Evolutionary conservation across 1,140 invertebrate genomes (phyloP).

Genomic region (Heterodera schachtii): DNA sequence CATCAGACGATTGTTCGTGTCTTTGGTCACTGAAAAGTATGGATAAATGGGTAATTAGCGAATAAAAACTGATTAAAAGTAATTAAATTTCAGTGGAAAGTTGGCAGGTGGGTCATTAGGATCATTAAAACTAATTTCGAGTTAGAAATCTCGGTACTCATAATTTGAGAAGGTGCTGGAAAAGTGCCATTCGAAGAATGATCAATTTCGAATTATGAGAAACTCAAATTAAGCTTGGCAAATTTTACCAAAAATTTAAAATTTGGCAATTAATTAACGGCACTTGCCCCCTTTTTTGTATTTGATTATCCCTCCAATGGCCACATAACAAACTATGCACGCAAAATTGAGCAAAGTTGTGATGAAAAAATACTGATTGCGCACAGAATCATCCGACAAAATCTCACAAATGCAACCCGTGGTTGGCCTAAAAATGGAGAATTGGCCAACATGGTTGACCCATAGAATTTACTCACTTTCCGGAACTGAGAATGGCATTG

Average conservation of each 20-base stretch:
- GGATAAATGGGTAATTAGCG: background rate
- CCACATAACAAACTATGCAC: slow-evolving; percentile 10
- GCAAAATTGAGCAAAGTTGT: slow-evolving; percentile 9
- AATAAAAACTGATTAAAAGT: background rate
- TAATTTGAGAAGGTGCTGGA: no score
- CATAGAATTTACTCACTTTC: background rate
- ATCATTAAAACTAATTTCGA: no score
- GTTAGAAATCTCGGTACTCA: no score
- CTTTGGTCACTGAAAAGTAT: slow-evolving; percentile 10
- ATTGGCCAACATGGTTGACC: background rate
- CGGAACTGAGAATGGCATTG: slow-evolving; percentile 3
- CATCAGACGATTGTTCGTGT: slow-evolving; percentile 23
- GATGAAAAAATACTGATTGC: background rate
- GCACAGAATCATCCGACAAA: background rate
- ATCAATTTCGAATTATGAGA: background rate
- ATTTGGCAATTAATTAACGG: background rate
- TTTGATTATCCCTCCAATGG: slow-evolving; percentile 8
- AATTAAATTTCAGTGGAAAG: no score
- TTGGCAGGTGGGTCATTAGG: no score
- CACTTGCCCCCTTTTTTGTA: slow-evolving; percentile 21
- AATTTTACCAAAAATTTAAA: background rate
- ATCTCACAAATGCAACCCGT: slow-evolving; percentile 20
- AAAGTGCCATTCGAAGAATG: background rate
- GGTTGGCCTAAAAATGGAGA: background rate
- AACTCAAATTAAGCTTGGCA: no score